phyloP scores from a whole-genome alignment of 2,113 vertebrate genomes.

The Alligator sinensis region DNA sequence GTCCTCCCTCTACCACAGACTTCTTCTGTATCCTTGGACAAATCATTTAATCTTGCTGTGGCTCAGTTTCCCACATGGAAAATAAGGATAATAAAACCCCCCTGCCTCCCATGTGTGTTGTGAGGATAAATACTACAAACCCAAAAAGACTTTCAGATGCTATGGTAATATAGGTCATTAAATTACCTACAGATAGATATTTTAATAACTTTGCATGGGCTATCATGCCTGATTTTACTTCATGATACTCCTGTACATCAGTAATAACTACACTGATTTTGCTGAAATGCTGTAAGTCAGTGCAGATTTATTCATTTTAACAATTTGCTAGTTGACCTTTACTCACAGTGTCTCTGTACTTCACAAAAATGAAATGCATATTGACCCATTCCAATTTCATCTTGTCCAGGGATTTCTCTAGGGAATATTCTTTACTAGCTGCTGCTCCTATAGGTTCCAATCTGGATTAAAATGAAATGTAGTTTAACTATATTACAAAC shows the following conservation, averaged over 20 bases:
- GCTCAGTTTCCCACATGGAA: not conserved
- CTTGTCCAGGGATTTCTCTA: constrained; percentile 90
- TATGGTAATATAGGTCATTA: not conserved
- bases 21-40: not conserved
- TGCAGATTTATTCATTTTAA: not conserved
- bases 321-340: not conserved
- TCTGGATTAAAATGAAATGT: constrained; percentile 73
- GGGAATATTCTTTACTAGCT: constrained; percentile 91
- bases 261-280: not conserved
- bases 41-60: not conserved
- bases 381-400: constrained; percentile 90
- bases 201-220: not conserved
- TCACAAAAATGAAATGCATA: constrained; percentile 79
- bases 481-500: not conserved
- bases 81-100: not conserved
- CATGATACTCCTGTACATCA: not conserved
- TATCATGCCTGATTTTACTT: not conserved
- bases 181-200: not conserved
- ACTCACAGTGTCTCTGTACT: constrained; percentile 91
- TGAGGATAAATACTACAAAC: not conserved
- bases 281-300: not conserved
- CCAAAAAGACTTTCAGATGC: not conserved
- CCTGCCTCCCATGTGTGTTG: not conserved
- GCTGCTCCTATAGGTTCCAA: constrained; percentile 87
- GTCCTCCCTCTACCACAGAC: too few relatives aligned